phyloP scores from a whole-genome alignment of 2,113 vertebrate genomes.

The Oenanthe melanoleuca region DNA sequence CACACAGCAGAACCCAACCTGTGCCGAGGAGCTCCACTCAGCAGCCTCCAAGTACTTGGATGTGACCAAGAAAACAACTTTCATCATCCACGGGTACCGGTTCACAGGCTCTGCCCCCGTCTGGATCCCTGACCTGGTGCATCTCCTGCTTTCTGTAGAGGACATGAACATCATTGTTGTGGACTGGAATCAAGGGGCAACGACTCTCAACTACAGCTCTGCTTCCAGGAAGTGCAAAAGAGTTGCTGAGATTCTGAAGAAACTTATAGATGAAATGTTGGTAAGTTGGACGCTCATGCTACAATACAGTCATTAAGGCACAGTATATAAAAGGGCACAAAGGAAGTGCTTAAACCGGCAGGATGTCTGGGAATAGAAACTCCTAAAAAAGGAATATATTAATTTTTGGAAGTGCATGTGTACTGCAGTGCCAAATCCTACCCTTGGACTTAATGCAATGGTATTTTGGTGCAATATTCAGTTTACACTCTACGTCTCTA shows the following conservation, averaged over 20 bases:
- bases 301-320: background rate
- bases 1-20: conserved; percentile 78
- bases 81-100: conserved; percentile 89
- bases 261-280: conserved; percentile 84
- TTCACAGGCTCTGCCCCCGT: conserved; percentile 84
- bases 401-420: background rate
- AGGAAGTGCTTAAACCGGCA: background rate
- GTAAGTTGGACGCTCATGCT: conserved; percentile 61
- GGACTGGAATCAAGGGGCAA: conserved; percentile 93
- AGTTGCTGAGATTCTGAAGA: conserved; percentile 84
- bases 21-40: conserved; percentile 76
- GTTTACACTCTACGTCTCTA: background rate
- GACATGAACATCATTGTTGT: conserved; percentile 89
- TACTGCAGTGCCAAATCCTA: background rate
- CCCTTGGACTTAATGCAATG: background rate
- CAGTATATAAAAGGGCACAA: background rate
- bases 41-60: conserved; percentile 75
- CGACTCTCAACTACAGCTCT: conserved; percentile 83
- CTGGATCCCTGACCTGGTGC: conserved; percentile 82
- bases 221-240: conserved; percentile 80
- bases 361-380: background rate
- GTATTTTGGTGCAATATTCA: background rate
- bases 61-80: conserved; percentile 80
- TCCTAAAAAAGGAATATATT: background rate
- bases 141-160: conserved; percentile 75